A percentile compares a stretch with the other conserved stretches of the same genome.
phyloP scores from a whole-genome alignment of 2,113 vertebrate species.

The Nyctibius bracteatus region DNA sequence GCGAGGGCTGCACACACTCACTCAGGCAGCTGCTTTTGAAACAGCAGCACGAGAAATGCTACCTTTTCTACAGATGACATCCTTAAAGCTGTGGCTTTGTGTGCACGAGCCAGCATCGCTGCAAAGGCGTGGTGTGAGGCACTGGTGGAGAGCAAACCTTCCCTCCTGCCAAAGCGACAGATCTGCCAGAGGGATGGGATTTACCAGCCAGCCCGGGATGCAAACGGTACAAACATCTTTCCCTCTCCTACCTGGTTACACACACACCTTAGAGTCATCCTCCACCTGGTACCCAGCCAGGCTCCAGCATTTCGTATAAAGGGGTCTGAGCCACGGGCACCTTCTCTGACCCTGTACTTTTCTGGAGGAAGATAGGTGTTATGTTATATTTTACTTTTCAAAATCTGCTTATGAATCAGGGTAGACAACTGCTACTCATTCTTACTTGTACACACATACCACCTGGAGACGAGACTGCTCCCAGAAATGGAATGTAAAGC shows the following conservation, averaged over 20 bases:
- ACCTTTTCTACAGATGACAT: neutral
- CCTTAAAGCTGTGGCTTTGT: neutral
- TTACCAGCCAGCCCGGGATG: neutral
- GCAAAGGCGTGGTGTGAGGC: accelerated
- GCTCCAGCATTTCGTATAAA: neutral
- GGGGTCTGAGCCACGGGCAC: neutral
- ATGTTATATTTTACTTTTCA: neutral
- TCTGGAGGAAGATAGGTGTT: neutral
- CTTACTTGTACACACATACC: neutral
- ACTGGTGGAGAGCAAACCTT: accelerated
- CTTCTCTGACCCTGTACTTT: neutral
- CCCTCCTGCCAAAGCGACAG: neutral
- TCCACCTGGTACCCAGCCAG: neutral
- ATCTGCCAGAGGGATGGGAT: neutral
- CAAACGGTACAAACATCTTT: neutral
- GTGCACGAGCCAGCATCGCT: neutral
- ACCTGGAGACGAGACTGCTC: neutral
- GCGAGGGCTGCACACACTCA: neutral
- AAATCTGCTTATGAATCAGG: neutral
- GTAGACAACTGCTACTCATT: neutral
- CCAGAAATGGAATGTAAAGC: neutral
- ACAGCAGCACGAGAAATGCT: neutral
- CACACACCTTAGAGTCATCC: neutral
- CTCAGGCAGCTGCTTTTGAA: neutral
- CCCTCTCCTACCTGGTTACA: neutral